Evolutionary conservation across 1,140 invertebrate species (phyloP).

Genomic region (Heliconius hewitsoni): DNA sequence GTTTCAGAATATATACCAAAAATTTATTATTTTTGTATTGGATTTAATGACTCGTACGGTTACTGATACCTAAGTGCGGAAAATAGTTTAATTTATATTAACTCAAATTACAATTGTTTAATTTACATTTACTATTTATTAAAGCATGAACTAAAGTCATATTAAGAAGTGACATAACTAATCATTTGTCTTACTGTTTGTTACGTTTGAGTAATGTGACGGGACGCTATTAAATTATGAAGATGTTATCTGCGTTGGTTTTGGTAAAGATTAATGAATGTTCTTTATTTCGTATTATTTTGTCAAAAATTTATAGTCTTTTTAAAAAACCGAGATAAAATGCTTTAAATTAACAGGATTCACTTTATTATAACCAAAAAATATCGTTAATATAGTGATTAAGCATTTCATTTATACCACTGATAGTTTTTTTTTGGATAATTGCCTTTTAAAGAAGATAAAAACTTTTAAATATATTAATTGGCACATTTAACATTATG

Average conservation of each 20-base stretch:
- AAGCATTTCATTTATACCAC: background rate
- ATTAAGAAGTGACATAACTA: background rate
- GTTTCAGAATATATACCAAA: too few species aligned
- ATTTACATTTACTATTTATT: background rate
- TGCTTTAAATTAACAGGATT: background rate
- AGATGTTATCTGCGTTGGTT: background rate
- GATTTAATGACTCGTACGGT: too few species aligned
- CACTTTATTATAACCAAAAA: background rate
- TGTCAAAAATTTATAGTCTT: too few species aligned
- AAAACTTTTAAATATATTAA: slow-evolving; percentile 12
- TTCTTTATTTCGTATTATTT: background rate
- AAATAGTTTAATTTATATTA: background rate
- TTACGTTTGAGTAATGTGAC: background rate
- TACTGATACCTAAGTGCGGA: background rate
- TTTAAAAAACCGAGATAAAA: background rate
- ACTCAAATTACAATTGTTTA: too few species aligned
- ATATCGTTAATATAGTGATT: background rate
- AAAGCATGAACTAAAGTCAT: background rate
- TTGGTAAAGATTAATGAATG: background rate
- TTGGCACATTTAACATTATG: background rate
- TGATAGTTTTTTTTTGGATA: background rate
- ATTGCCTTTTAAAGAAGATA: background rate
- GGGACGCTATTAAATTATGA: background rate
- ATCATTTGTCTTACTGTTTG: background rate
- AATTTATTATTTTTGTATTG: too few species aligned